Evolutionary conservation across 2,888 invertebrate genomes (phyloP), one percentile per base, ranked within the genome.

Genomic region (Urechis unicinctus): DNA sequence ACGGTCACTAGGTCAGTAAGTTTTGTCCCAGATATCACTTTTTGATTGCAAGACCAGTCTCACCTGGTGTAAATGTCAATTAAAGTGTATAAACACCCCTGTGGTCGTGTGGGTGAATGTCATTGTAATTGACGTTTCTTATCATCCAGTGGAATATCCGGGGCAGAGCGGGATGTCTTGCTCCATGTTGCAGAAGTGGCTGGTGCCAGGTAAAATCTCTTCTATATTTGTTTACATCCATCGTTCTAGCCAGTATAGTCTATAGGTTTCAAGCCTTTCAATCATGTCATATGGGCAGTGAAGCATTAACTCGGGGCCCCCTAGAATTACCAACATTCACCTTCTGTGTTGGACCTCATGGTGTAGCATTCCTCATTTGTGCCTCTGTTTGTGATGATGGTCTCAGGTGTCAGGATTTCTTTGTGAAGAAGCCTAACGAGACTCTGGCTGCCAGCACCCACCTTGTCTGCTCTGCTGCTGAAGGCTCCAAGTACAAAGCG

Each of bases 401-500:
- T 9, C 36, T 28, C 64, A 86, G 81, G 67, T 81, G 81, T 46
- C 85, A 86, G 69, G 85, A 88, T 64, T 83, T 83, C 49, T 86
- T 89, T 72, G 83, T 85, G 0, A 82, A 85, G 58, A 83, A 83
- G 22, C 62, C 70, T 3, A 69, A 62, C 50, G 66, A 69, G 47
- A 61, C 61, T n/a, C 59, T 86, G 0, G 65, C 81, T 0, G 86
- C 85, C 0, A 88, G 86, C 0, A 93, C 94, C 0, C 88, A 95
- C 74, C 80, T 95, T 0, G 80, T 95, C 2, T 89, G 88, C 61
- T 85, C 86, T 3, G 80, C 81, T 0, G 81, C 89, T 0, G 80
- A 81, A 24, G 91, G 92, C 0, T 73, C 74, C n/a, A 88, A 87
- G 66, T 95, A 93, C 73, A 89, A 88, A 72, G 80, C 81, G 43